Base-by-base conservation (phyloP, 2,113 vertebrate species). In the Petroica traversi region DNA sequence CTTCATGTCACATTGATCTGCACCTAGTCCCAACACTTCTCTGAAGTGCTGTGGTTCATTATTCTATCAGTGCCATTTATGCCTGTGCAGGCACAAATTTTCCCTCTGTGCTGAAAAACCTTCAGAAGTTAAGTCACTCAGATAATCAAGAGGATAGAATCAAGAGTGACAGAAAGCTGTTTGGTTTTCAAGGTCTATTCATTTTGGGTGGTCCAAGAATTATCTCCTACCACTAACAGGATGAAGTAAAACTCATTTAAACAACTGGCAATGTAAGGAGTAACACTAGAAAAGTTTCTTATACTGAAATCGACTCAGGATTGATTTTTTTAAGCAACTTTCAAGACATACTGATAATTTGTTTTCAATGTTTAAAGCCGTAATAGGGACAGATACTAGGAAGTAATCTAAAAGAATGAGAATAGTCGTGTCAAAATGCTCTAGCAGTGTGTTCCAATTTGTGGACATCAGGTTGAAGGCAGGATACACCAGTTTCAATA, bases 271-370 rank as follows among this genome's bases (percentile, higher is more conserved):
- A 25, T 8, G 4, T n/a, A 78, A 58, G 16, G 20, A 85, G 26
- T 55, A 57, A 69, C 25, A 41, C 10, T 49, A 19, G 11, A 6
- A 51, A 55, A 40, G n/a, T 19, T 88, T 90, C 5, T 72, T 31
- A 26, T 25, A 31, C n/a, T n/a, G n/a, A 29, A 81, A 72, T 24
- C 1, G 2, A 67, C 8, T 11, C 0, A 0, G 2, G 11, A 2
- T 16, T 14, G 5, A 0, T 19, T 63, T 62, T 51, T 49, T 57
- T 1, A 73, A 93, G 40, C 14, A 46, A 34, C 31, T 89, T 77
- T 3, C 6, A 92, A 85, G 26, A 58, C 12, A 58, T 5, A 34
- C 0, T 10, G 29, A 61, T 9, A 36, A 22, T 43, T 62, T 38
- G 2, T 80, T 78, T 46, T 46, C 34, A 49, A 8, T 38, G 46